Percentiles rank a stretch among this genome's conserved stretches.
Evolutionary conservation across 1,140 invertebrate genomes (phyloP).

Genomic region (Mercenaria mercenaria): DNA sequence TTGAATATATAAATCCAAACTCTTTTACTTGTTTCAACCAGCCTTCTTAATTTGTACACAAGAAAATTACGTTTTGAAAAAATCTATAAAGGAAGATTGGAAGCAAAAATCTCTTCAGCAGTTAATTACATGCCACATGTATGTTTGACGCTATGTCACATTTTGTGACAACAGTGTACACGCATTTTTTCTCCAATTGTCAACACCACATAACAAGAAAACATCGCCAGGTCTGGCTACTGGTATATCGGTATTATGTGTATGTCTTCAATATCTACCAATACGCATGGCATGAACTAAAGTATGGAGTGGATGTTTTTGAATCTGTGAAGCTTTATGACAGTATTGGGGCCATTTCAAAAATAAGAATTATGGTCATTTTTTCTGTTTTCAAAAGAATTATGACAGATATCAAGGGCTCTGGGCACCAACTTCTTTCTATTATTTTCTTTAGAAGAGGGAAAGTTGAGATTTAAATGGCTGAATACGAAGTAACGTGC

Average conservation of each 20-base stretch:
- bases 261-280: slow-evolving; percentile 1
- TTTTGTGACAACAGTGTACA: slow-evolving; percentile 1
- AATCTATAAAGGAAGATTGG: too few relatives aligned
- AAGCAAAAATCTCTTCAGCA: too few relatives aligned
- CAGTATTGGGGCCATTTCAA: too few relatives aligned
- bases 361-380: too few relatives aligned
- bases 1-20: neutral
- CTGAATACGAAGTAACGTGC: too few relatives aligned
- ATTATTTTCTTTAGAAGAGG: too few relatives aligned
- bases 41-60: neutral
- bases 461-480: too few relatives aligned
- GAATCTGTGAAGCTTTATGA: too few relatives aligned
- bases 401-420: too few relatives aligned
- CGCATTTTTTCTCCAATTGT: slow-evolving; percentile 4
- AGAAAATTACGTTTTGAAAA: neutral
- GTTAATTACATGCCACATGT: neutral
- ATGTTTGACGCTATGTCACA: neutral
- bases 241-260: neutral
- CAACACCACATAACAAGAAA: slow-evolving; percentile 13
- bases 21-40: neutral
- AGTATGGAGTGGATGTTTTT: neutral
- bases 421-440: too few relatives aligned
- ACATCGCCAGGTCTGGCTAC: neutral
- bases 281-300: neutral
- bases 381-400: too few relatives aligned